phyloP scores from a whole-genome alignment of 2,797 vertebrate species.

The Prionace glauca region DNA sequence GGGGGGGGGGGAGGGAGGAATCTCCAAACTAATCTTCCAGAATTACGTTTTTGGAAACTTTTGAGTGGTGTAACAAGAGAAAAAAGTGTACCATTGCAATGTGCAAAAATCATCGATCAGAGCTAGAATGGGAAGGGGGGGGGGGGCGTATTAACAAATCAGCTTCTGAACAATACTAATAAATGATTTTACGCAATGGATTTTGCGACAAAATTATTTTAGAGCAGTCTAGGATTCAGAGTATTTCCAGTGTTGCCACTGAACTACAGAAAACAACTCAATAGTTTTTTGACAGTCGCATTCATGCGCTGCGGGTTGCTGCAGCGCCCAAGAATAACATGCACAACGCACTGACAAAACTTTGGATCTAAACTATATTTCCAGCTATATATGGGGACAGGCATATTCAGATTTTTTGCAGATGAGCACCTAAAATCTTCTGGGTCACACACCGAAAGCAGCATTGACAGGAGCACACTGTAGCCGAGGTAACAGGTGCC shows the following conservation, averaged over 20 bases:
- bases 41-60: slow-evolving; percentile 1
- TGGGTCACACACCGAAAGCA: background rate
- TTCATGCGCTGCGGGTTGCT: background rate
- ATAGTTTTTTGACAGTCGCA: background rate
- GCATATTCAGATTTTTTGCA: background rate
- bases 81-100: background rate
- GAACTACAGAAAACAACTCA: background rate
- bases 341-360: background rate
- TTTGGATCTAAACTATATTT: background rate
- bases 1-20: background rate
- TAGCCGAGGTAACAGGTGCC: slow-evolving; percentile 26
- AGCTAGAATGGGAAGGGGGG: background rate
- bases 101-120: background rate
- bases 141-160: background rate
- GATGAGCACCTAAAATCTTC: background rate
- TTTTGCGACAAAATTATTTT: background rate
- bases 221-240: background rate
- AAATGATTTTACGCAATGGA: background rate
- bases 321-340: background rate
- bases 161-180: background rate
- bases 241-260: background rate
- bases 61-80: background rate
- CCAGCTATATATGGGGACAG: background rate
- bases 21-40: background rate
- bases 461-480: background rate